Evolutionary conservation across 2,888 invertebrate genomes (phyloP).

Genomic region (Eristalis tenax): DNA sequence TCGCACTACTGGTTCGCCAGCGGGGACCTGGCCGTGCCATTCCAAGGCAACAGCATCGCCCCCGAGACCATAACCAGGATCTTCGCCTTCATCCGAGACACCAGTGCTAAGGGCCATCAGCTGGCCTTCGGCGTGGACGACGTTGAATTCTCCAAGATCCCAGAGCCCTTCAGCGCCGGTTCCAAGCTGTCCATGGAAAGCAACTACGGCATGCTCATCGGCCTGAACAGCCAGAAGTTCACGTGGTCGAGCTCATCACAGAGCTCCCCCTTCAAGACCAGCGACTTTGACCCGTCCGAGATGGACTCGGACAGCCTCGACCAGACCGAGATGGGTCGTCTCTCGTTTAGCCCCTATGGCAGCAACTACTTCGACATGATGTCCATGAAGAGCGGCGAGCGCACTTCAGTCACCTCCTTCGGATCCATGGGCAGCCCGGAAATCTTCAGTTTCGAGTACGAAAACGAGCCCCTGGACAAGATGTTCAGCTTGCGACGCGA

Average conservation of each 20-base stretch:
- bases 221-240: conserved; percentile 74
- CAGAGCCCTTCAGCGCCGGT: conserved; percentile 67
- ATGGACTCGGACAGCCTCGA: conserved; percentile 73
- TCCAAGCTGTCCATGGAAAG: conserved; percentile 75
- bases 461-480: conserved; percentile 77
- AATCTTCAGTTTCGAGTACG: conserved; percentile 75
- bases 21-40: conserved; percentile 77
- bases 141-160: conserved; percentile 77
- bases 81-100: conserved; percentile 75
- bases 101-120: conserved; percentile 45
- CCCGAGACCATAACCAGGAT: conserved; percentile 75
- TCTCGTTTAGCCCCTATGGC: conserved; percentile 75
- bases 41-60: conserved; percentile 76
- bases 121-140: conserved; percentile 78
- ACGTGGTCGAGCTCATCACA: conserved; percentile 76
- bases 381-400: conserved; percentile 54
- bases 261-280: conserved; percentile 75
- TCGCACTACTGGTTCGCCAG: conserved; percentile 80
- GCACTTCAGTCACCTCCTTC: conserved; percentile 36
- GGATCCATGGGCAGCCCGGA: conserved; percentile 72
- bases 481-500: conserved; percentile 73
- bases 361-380: conserved; percentile 69
- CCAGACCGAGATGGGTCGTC: conserved; percentile 73
- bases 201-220: conserved; percentile 78
- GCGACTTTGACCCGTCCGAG: conserved; percentile 77